Conservation (phyloP, 2,888 invertebrate species). For the Rhagium mordax region DNA sequence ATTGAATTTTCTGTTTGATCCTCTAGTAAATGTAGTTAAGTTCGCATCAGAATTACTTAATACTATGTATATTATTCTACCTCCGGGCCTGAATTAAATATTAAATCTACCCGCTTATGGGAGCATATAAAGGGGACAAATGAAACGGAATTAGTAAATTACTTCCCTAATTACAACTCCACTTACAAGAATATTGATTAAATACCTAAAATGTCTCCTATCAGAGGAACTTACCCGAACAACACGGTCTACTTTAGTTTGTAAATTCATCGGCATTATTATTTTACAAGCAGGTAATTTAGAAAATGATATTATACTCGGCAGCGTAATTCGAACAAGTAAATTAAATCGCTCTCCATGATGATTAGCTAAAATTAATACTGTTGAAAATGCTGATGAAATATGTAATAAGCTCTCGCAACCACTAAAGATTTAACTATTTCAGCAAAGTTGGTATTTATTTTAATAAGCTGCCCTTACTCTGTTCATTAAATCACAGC, state of each 20-base stretch:
- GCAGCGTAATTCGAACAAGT: slow-evolving; percentile 2
- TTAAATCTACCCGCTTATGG: neutral
- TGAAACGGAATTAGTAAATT: neutral
- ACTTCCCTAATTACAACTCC: neutral
- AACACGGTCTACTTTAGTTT: neutral
- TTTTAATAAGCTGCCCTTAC: neutral
- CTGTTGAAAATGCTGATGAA: slow-evolving; percentile 10
- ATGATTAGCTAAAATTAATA: slow-evolving; percentile 19
- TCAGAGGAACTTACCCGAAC: neutral
- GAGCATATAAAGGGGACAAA: neutral
- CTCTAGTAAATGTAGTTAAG: too few relatives aligned
- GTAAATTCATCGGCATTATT: neutral
- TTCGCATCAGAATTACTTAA: too few relatives aligned
- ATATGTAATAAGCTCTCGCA: slow-evolving; percentile 1
- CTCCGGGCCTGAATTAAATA: neutral
- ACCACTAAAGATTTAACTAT: neutral
- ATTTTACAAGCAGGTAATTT: slow-evolving; percentile 13
- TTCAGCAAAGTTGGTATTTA: neutral
- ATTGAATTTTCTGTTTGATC: too few relatives aligned
- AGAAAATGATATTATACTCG: slow-evolving; percentile 5
- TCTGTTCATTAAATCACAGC: neutral
- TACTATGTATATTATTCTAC: too few relatives aligned
- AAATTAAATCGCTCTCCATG: neutral
- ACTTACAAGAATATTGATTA: neutral
- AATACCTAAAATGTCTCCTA: neutral